These are phyloP conservation scores for Calcarius lapponicus DNA, from an alignment of 2,797 vertebrate species.

Conservation along the genomic window DNA sequence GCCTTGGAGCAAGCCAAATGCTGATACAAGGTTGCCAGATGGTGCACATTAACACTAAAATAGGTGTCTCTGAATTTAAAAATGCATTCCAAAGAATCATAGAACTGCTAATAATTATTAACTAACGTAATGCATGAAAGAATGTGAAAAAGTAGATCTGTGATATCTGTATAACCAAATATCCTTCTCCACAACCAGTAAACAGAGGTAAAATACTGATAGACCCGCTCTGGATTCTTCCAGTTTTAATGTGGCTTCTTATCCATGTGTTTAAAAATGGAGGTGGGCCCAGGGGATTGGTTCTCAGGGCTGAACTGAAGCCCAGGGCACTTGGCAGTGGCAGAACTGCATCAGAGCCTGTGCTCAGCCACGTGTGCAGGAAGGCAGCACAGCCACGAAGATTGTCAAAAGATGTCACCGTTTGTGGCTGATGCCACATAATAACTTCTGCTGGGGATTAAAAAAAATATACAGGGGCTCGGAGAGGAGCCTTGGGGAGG, in stretches of 20 bases:
- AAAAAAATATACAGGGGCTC: background rate
- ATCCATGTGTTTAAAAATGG: background rate
- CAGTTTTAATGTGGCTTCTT: background rate
- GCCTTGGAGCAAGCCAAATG: background rate
- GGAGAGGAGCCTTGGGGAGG: background rate
- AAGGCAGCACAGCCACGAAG: background rate
- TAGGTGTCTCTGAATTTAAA: background rate
- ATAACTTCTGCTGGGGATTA: background rate
- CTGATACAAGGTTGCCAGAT: background rate
- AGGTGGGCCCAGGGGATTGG: background rate
- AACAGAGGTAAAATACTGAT: background rate
- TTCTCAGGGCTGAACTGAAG: background rate
- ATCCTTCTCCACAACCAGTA: background rate
- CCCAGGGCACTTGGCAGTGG: background rate
- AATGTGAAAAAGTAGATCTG: background rate
- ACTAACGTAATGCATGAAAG: background rate
- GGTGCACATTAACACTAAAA: background rate
- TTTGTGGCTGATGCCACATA: background rate
- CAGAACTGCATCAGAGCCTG: background rate
- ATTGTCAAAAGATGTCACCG: slow-evolving; percentile 20
- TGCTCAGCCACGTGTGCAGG: slow-evolving; percentile 17
- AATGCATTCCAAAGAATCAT: rapidly evolving
- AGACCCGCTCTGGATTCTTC: background rate
- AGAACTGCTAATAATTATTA: background rate
- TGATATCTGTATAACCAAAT: background rate